Percentiles rank a stretch among this genome's conserved stretches.
phyloP scores from a whole-genome alignment of 2,797 vertebrate genomes.

The Paguma larvata region DNA sequence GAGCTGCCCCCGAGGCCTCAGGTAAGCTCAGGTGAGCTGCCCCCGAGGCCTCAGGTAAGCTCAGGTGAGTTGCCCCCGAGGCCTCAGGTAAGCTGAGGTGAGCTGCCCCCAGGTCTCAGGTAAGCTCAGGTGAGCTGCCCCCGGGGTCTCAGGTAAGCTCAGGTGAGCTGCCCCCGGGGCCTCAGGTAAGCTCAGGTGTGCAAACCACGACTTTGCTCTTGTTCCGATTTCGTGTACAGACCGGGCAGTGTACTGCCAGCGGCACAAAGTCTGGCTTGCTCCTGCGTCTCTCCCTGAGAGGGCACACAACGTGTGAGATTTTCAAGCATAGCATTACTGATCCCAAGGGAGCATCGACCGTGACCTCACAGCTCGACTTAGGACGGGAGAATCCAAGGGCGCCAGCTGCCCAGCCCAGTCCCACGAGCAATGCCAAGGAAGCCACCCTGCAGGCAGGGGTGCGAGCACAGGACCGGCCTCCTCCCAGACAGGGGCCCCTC shows the following conservation, averaged over 20 bases:
- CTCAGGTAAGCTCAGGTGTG: background rate
- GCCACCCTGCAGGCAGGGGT: background rate
- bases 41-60: background rate
- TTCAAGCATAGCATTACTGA: background rate
- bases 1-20: background rate
- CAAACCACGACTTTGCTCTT: fast-evolving
- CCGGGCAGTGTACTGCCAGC: fast-evolving
- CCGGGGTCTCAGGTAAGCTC: background rate
- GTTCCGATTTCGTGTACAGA: fast-evolving
- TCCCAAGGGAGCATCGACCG: no score
- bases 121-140: background rate
- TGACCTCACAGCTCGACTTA: no score
- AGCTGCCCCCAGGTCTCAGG: no score
- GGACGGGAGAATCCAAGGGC: fast-evolving
- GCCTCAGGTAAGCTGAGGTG: background rate
- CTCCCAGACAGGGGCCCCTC: fast-evolving
- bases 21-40: no score
- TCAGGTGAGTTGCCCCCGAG: background rate
- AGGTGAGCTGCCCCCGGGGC: background rate
- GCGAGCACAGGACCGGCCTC: fast-evolving
- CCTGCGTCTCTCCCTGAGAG: no score
- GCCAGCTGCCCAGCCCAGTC: fast-evolving
- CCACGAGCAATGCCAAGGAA: fast-evolving
- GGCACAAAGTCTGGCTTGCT: fast-evolving
- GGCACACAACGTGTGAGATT: background rate